Conservation (phyloP, 2,113 vertebrate genomes). For the Otolemur garnettii region DNA sequence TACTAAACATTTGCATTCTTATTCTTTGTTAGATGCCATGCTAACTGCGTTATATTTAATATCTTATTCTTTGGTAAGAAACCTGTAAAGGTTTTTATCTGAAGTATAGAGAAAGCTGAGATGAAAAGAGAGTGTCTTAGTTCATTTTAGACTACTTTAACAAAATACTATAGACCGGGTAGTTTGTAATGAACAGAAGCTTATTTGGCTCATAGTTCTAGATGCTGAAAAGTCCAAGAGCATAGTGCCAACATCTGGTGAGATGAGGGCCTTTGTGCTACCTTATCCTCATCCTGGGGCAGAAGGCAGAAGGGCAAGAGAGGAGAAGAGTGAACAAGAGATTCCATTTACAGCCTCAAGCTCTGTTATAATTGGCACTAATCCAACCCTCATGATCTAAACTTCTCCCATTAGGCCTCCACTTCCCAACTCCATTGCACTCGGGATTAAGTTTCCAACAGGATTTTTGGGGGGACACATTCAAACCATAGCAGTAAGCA, state of each 20-base stretch:
- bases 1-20: conserved; percentile 33
- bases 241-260: neutral
- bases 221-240: neutral
- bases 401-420: neutral
- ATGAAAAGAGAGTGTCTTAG: neutral
- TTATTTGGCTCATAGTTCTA: neutral
- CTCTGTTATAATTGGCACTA: neutral
- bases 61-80: neutral
- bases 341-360: neutral
- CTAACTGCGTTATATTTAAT: neutral
- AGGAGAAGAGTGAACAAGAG: neutral
- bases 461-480: neutral
- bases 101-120: conserved; percentile 38
- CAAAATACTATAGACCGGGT: neutral
- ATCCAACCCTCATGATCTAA: neutral
- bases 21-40: neutral
- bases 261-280: neutral
- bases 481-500: neutral
- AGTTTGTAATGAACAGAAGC: neutral
- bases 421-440: neutral
- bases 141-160: neutral
- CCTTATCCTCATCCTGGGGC: neutral
- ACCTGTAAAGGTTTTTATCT: conserved; percentile 37
- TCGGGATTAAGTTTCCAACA: neutral
- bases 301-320: neutral